phyloP scores from a whole-genome alignment of 1,140 invertebrate species.

The Tigriopus japonicus region DNA sequence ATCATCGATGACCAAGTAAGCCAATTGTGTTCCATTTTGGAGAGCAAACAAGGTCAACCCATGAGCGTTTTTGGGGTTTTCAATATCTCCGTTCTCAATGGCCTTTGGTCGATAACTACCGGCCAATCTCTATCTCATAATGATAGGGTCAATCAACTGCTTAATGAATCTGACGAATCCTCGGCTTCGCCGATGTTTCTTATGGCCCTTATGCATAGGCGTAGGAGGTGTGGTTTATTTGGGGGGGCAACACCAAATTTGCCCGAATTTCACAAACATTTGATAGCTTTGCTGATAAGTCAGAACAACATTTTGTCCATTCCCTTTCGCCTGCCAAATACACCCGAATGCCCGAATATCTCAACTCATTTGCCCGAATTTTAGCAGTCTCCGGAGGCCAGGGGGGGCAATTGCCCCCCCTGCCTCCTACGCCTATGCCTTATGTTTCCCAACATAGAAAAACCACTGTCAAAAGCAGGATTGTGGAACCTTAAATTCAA shows the following conservation, averaged over 20 bases:
- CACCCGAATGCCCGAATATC: too few relatives aligned
- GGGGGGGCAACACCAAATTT: too few relatives aligned
- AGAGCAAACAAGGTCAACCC: background rate
- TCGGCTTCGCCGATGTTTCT: background rate
- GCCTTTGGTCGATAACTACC: background rate
- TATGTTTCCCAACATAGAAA: background rate
- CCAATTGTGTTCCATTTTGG: background rate
- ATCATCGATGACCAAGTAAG: constrained; percentile 1
- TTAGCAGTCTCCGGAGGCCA: too few relatives aligned
- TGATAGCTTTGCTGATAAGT: too few relatives aligned
- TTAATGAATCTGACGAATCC: constrained; percentile 1
- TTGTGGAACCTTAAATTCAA: background rate
- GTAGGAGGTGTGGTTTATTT: too few relatives aligned
- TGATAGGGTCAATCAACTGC: background rate
- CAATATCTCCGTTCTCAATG: background rate
- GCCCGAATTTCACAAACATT: too few relatives aligned
- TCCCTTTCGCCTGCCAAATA: too few relatives aligned
- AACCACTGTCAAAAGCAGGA: background rate
- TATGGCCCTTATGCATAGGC: background rate
- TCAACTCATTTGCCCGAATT: too few relatives aligned
- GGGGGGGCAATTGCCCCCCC: too few relatives aligned
- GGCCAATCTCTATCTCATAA: background rate
- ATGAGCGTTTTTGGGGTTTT: background rate
- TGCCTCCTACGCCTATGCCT: too few relatives aligned
- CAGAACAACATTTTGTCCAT: too few relatives aligned